phyloP scores from a whole-genome alignment of 2,888 invertebrate species.

The Dimorphilus gyrociliatus region DNA sequence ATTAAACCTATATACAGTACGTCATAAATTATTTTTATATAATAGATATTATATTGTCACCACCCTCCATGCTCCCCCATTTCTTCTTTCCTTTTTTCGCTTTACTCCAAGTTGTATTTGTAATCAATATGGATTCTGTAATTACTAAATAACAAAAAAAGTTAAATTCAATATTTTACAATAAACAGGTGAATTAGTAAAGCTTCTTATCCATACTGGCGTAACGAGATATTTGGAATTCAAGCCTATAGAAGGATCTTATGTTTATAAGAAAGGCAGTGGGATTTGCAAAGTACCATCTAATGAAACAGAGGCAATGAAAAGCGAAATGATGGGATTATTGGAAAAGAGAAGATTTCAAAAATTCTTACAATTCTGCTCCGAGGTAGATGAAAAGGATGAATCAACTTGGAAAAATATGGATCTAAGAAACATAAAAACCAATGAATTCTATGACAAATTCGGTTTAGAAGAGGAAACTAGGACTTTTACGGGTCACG shows the following conservation, averaged over 20 bases:
- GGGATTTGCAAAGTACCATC: constrained; percentile 96
- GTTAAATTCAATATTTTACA: no score
- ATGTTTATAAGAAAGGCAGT: constrained; percentile 69
- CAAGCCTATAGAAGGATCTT: constrained; percentile 93
- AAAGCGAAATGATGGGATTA: constrained; percentile 97
- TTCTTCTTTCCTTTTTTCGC: no score
- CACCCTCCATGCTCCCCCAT: no score
- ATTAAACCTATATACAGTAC: no score
- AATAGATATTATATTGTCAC: no score
- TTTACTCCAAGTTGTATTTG: no score
- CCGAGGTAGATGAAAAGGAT: constrained; percentile 79
- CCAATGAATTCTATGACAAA: constrained; percentile 80
- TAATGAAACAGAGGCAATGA: constrained; percentile 94
- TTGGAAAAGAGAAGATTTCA: constrained; percentile 96
- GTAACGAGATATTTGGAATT: constrained; percentile 95
- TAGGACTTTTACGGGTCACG: constrained; percentile 96
- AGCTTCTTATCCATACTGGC: constrained; percentile 89
- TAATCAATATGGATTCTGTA: no score
- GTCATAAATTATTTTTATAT: no score
- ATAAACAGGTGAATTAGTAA: constrained; percentile 68
- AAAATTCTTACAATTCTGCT: constrained; percentile 86
- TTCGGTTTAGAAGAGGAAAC: constrained; percentile 90
- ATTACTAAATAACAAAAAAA: no score
- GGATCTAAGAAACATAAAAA: constrained; percentile 58
- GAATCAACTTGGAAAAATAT: constrained; percentile 75